Conservation (phyloP, 1,140 invertebrate genomes). For the Leptopilina clavipes region DNA sequence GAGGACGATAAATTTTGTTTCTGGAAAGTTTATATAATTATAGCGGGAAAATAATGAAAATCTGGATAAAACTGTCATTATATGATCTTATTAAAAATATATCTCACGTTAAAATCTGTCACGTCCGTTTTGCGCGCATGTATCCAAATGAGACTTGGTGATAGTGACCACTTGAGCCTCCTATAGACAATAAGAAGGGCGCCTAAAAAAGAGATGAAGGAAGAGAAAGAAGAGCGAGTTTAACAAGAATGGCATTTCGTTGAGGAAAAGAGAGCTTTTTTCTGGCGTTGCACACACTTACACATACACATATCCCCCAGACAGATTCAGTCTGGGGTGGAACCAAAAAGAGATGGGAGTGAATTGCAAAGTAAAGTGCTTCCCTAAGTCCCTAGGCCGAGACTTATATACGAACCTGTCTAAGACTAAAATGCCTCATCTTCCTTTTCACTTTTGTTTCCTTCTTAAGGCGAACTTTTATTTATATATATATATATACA, state of each 20-base stretch:
- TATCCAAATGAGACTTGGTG: not conserved
- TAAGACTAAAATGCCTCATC: slow-evolving; percentile 60
- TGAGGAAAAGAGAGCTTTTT: slow-evolving; percentile 4
- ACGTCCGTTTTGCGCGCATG: not conserved
- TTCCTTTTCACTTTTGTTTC: slow-evolving; percentile 35
- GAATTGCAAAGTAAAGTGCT: slow-evolving; percentile 66
- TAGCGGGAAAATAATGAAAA: too few species aligned
- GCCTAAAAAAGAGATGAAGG: not conserved
- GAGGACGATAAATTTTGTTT: too few species aligned
- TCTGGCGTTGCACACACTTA: not conserved
- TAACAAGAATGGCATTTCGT: slow-evolving; percentile 1
- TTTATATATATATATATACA: not conserved
- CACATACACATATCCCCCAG: not conserved
- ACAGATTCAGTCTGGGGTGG: slow-evolving; percentile 27
- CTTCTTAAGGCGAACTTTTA: not conserved
- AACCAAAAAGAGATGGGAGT: slow-evolving; percentile 50
- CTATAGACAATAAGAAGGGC: slow-evolving; percentile 9
- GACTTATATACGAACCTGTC: slow-evolving; percentile 34
- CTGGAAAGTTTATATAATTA: too few species aligned
- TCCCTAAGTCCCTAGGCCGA: slow-evolving; percentile 58
- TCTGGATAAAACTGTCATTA: not conserved
- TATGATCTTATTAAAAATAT: not conserved
- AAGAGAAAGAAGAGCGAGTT: not conserved
- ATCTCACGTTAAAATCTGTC: not conserved
- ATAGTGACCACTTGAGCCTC: not conserved